phyloP scores from a whole-genome alignment of 30 jellyfish, hydroid and myxozoan genomes.

The Aurelia aurita region DNA sequence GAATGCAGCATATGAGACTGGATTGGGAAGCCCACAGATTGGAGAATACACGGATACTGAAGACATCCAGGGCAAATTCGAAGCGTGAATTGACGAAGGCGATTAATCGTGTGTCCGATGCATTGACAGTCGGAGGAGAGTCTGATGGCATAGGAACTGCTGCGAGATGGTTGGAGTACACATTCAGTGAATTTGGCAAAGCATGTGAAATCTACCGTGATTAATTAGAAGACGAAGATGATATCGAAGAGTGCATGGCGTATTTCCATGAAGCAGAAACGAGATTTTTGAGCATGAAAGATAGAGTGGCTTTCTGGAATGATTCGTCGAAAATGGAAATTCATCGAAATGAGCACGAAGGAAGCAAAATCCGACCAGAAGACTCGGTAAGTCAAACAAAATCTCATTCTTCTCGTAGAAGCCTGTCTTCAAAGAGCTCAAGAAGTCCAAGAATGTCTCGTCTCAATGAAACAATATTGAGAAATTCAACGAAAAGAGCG shows the following conservation, averaged over 20 bases:
- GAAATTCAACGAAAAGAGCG: slow-evolving; percentile 14
- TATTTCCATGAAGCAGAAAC: slow-evolving; percentile 36
- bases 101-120: slow-evolving; percentile 25
- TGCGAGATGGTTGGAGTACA: slow-evolving; percentile 9
- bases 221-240: slow-evolving; percentile 28
- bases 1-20: background rate
- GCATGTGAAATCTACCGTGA: slow-evolving; percentile 10
- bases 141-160: slow-evolving; percentile 7
- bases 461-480: background rate
- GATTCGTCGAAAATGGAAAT: background rate
- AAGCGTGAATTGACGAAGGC: slow-evolving; percentile 48
- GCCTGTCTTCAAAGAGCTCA: background rate
- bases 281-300: slow-evolving; percentile 11
- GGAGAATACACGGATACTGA: slow-evolving; percentile 18
- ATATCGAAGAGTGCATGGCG: slow-evolving; percentile 13
- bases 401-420: slow-evolving; percentile 29
- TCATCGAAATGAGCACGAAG: slow-evolving; percentile 1
- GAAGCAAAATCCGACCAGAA: slow-evolving; percentile 16
- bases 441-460: background rate
- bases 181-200: slow-evolving; percentile 15
- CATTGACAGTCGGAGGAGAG: slow-evolving; percentile 15
- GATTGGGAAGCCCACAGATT: slow-evolving; percentile 13
- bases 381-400: no score
- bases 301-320: slow-evolving; percentile 40
- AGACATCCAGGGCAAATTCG: slow-evolving; percentile 11